Evolutionary conservation across 1,140 invertebrate species (phyloP).

Genomic region (Bombus confusus): DNA sequence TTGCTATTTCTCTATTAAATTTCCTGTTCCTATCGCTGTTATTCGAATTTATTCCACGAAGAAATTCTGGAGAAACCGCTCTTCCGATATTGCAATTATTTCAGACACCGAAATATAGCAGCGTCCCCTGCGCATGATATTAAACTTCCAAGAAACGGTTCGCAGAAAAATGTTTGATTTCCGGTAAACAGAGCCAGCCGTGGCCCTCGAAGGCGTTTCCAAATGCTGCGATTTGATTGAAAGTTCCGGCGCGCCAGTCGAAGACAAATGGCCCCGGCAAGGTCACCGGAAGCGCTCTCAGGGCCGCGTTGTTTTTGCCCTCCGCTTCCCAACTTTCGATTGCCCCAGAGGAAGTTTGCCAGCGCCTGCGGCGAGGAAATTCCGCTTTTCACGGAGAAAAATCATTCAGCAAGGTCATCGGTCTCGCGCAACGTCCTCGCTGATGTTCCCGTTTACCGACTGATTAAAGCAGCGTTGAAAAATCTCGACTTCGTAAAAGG

Average conservation of each 20-base stretch:
- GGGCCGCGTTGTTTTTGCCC: conserved; percentile 2
- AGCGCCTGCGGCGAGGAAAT: too few species aligned
- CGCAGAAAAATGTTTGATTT: background rate
- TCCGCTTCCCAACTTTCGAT: conserved; percentile 29
- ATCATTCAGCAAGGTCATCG: conserved; percentile 1
- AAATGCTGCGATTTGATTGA: conserved; percentile 29
- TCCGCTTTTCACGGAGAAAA: background rate
- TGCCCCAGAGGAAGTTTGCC: conserved; percentile 24
- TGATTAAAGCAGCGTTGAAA: background rate
- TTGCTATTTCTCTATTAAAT: too few species aligned
- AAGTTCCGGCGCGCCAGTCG: conserved; percentile 4
- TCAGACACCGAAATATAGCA: too few species aligned
- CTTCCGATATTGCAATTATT: too few species aligned
- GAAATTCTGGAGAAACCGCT: too few species aligned
- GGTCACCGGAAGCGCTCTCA: conserved; percentile 26
- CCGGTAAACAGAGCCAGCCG: background rate
- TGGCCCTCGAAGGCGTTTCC: background rate
- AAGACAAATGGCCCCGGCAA: conserved; percentile 35
- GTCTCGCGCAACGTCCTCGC: too few species aligned
- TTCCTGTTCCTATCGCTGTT: too few species aligned
- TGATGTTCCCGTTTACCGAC: background rate
- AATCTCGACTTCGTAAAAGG: background rate
- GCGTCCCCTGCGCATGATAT: too few species aligned
- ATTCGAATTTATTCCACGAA: too few species aligned
- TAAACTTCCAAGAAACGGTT: too few species aligned